These are phyloP conservation scores for Hapalemur alaotrensis DNA, from an alignment of 2,797 vertebrate species.

Conservation along the genomic window DNA sequence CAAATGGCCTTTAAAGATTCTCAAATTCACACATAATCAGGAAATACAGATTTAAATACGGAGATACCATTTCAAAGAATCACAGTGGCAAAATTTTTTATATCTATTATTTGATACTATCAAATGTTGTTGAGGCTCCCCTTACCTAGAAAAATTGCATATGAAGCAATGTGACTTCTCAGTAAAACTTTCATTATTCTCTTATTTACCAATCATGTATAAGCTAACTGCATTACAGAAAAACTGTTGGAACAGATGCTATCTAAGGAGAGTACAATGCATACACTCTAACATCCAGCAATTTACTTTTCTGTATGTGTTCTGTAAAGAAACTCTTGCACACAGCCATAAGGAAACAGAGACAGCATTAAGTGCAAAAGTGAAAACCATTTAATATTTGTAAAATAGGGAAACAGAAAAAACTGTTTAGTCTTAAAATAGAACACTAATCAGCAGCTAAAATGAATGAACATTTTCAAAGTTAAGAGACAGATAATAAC, in stretches of 20 bases:
- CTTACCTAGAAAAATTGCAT: background rate
- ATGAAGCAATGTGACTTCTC: background rate
- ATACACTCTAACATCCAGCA: background rate
- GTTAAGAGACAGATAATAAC: background rate
- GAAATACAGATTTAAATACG: slow-evolving; percentile 32
- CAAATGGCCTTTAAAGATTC: background rate
- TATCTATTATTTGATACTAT: background rate
- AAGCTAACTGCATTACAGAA: background rate
- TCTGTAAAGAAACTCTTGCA: slow-evolving; percentile 7
- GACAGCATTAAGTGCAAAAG: background rate
- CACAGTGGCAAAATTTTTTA: background rate
- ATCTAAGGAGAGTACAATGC: background rate
- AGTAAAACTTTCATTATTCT: slow-evolving; percentile 7
- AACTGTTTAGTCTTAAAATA: background rate
- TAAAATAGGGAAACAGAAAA: background rate
- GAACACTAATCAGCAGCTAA: background rate
- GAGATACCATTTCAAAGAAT: background rate
- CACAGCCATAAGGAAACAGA: background rate
- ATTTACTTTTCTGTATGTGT: background rate
- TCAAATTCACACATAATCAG: background rate
- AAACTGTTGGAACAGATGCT: background rate
- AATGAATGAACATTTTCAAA: slow-evolving; percentile 38
- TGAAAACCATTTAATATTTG: slow-evolving; percentile 3
- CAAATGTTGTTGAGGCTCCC: background rate
- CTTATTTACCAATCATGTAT: slow-evolving; percentile 1